These are phyloP conservation scores for Sclerodermus sp. DNA, from an alignment of 2,888 invertebrate species.

Conservation along the genomic window DNA sequence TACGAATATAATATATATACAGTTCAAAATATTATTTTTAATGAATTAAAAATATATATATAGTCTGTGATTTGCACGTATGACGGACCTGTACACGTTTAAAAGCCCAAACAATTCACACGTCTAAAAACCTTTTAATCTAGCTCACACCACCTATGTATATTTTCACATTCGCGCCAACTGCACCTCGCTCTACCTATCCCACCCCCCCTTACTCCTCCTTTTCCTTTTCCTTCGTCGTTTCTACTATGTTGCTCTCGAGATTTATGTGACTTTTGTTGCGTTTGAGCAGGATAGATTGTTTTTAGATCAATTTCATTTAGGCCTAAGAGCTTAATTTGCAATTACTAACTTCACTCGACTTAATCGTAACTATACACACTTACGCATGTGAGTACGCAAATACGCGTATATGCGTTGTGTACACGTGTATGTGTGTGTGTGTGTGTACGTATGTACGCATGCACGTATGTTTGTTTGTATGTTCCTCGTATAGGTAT, in stretches of 20 bases:
- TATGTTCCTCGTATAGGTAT: background rate
- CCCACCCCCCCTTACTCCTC: constrained; percentile 14
- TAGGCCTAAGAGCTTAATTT: constrained; percentile 39
- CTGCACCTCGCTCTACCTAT: too few relatives aligned
- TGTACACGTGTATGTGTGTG: too few relatives aligned
- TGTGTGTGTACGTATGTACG: too few relatives aligned
- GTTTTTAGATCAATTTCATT: constrained; percentile 46
- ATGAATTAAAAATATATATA: constrained; percentile 58
- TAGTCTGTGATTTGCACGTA: constrained; percentile 55
- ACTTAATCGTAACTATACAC: constrained; percentile 28
- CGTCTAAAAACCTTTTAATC: constrained; percentile 12
- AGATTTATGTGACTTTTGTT: constrained; percentile 39
- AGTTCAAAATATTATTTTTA: constrained; percentile 55
- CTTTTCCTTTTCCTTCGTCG: constrained; percentile 1
- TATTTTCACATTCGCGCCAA: too few relatives aligned
- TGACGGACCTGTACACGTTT: constrained; percentile 50
- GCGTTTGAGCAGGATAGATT: constrained; percentile 52
- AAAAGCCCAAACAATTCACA: constrained; percentile 32
- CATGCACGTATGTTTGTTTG: constrained; percentile 15
- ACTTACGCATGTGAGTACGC: constrained; percentile 19
- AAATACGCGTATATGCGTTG: background rate
- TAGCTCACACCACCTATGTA: constrained; percentile 1
- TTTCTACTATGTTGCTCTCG: constrained; percentile 20
- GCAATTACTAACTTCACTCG: constrained; percentile 26
- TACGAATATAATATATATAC: constrained; percentile 52